Evolutionary conservation across 1,140 invertebrate genomes (phyloP).

Genomic region (Conus ventricosus): DNA sequence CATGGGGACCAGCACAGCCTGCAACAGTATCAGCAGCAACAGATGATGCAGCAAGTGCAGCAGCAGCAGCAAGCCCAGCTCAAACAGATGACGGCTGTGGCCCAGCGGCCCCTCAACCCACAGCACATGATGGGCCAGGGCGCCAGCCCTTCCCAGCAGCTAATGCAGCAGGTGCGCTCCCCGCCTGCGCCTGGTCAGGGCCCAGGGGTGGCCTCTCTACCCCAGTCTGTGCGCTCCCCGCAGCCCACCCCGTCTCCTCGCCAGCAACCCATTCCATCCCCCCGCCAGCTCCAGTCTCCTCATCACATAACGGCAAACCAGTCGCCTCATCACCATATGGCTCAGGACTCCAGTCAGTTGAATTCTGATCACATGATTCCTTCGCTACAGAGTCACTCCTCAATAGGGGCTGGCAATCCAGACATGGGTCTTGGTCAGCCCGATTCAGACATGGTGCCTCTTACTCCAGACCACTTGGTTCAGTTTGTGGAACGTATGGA

Average conservation of each 20-base stretch:
- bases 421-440: slow-evolving; percentile 62
- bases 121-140: slow-evolving; percentile 68
- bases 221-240: slow-evolving; percentile 81
- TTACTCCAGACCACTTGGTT: slow-evolving; percentile 69
- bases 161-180: slow-evolving; percentile 86
- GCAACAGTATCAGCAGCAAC: slow-evolving; percentile 63
- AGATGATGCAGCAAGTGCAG: slow-evolving; percentile 69
- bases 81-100: slow-evolving; percentile 65
- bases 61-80: slow-evolving; percentile 72
- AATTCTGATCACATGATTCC: slow-evolving; percentile 68
- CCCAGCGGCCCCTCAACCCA: slow-evolving; percentile 66
- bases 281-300: slow-evolving; percentile 69
- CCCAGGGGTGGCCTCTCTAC: slow-evolving; percentile 62
- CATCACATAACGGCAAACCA: slow-evolving; percentile 68
- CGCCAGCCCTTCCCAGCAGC: slow-evolving; percentile 78
- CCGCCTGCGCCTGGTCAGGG: slow-evolving; percentile 75
- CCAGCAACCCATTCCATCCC: slow-evolving; percentile 75
- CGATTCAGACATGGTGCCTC: slow-evolving; percentile 63
- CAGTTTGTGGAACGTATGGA: slow-evolving; percentile 72
- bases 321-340: slow-evolving; percentile 65
- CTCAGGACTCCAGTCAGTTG: slow-evolving; percentile 66
- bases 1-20: slow-evolving; percentile 57
- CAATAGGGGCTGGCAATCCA: slow-evolving; percentile 53
- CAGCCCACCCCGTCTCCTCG: slow-evolving; percentile 87
- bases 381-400: slow-evolving; percentile 62